Conservation (phyloP, 1,140 invertebrate genomes). For the Caerostris extrusa region DNA sequence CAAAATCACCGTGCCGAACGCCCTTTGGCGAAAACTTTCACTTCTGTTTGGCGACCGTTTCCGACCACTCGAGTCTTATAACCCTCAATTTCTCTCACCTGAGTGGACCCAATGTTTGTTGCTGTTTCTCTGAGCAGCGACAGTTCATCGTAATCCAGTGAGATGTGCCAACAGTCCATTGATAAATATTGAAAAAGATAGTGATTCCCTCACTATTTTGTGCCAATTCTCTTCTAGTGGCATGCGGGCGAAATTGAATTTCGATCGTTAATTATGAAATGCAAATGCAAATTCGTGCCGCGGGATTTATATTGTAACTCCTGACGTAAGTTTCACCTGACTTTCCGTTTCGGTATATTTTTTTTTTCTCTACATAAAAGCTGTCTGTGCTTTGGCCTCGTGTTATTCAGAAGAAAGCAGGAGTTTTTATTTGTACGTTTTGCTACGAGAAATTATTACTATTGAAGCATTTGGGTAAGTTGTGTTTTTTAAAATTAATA, state of each 20-base stretch:
- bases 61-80: neutral
- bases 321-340: neutral
- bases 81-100: conserved; percentile 43
- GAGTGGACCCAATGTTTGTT: conserved; percentile 52
- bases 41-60: conserved; percentile 56
- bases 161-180: conserved; percentile 59
- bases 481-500: neutral
- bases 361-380: neutral
- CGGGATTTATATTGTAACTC: neutral
- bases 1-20: conserved; percentile 37
- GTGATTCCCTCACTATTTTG: neutral
- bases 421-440: neutral
- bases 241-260: neutral
- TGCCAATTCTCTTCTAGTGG: conserved; percentile 6
- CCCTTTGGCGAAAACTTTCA: conserved; percentile 69
- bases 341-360: neutral
- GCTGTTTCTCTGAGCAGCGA: conserved; percentile 5
- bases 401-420: neutral
- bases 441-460: neutral
- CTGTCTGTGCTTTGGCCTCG: neutral
- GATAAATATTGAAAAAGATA: neutral
- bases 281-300: neutral
- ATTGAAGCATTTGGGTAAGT: neutral
- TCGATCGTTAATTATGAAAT: conserved; percentile 27
- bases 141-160: neutral